Evolutionary conservation across 30 jellyfish, hydroid and myxozoan genomes (phyloP).

Genomic region (Chrysaora quinquecirrha): DNA sequence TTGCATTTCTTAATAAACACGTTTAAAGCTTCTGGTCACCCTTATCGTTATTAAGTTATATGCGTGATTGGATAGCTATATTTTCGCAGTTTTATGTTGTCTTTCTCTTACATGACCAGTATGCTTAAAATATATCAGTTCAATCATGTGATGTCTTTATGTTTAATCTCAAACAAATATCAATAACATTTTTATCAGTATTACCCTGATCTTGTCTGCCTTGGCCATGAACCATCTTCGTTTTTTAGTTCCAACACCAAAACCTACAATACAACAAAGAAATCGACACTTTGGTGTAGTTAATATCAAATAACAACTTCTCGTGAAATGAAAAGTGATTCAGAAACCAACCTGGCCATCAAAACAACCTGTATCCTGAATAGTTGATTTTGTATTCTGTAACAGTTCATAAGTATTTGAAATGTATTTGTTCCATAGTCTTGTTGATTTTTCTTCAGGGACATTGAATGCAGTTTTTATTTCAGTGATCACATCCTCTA

Average conservation of each 20-base stretch:
- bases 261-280: conserved; percentile 39
- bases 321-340: not conserved
- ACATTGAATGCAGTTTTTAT: conserved; percentile 59
- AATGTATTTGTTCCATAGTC: conserved; percentile 83
- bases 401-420: conserved; percentile 80
- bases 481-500: conserved; percentile 74
- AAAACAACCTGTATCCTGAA: conserved; percentile 65
- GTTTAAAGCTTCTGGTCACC: too few species aligned
- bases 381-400: conserved; percentile 41
- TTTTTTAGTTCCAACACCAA: conserved; percentile 83
- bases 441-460: conserved; percentile 60
- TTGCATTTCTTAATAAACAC: too few species aligned
- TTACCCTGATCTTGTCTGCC: conserved; percentile 93
- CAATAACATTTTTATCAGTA: too few species aligned
- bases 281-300: too few species aligned
- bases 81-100: too few species aligned
- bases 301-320: too few species aligned
- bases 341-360: conserved; percentile 82
- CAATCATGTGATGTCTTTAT: too few species aligned
- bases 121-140: too few species aligned
- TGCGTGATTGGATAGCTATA: too few species aligned
- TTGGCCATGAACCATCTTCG: conserved; percentile 90
- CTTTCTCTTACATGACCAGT: too few species aligned
- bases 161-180: too few species aligned
- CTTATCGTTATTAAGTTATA: too few species aligned